phyloP scores from a whole-genome alignment of 2,888 invertebrate genomes.

The Phengaris arion region DNA sequence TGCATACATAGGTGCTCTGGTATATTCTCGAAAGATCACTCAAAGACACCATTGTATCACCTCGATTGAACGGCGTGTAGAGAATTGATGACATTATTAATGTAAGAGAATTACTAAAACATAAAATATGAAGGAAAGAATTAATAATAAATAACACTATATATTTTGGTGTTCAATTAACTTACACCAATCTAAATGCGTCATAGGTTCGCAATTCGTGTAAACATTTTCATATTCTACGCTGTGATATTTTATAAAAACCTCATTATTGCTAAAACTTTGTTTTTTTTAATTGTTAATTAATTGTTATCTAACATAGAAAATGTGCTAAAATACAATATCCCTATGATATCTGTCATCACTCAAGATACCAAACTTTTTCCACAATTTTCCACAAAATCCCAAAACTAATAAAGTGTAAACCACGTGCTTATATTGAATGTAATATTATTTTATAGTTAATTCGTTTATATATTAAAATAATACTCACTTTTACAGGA shows the following conservation, averaged over 20 bases:
- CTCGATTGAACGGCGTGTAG: no score
- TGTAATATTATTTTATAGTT: background rate
- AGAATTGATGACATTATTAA: no score
- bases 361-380: background rate
- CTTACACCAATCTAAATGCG: background rate
- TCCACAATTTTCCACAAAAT: background rate
- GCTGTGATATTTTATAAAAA: background rate
- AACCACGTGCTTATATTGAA: background rate
- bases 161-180: background rate
- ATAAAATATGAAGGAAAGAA: no score
- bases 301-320: no score
- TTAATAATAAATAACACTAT: background rate
- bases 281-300: no score
- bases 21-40: conserved; percentile 3
- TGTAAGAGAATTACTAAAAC: no score
- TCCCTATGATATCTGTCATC: no score
- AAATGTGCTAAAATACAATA: no score
- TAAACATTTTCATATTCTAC: background rate
- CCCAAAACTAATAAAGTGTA: background rate
- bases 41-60: background rate
- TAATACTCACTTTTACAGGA: conserved; percentile 65
- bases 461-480: background rate
- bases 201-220: background rate
- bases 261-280: background rate
- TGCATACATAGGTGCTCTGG: background rate